These are phyloP conservation scores for Anastatus disparis DNA, from an alignment of 1,140 invertebrate species.

Conservation along the genomic window DNA sequence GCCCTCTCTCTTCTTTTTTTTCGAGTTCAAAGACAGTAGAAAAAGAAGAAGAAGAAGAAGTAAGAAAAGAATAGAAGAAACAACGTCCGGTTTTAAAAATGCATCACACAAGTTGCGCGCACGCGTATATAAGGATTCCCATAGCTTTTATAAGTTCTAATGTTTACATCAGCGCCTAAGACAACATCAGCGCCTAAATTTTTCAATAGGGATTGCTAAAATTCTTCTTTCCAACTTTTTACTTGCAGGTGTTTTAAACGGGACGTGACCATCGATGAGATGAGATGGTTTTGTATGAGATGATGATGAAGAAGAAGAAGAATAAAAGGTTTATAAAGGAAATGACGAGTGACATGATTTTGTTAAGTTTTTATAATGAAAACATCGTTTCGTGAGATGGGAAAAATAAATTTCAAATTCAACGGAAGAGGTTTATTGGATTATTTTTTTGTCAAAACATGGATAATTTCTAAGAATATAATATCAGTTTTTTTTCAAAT, in stretches of 20 bases:
- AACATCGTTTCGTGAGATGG: too few species aligned
- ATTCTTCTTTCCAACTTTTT: not conserved
- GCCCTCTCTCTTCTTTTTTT: not conserved
- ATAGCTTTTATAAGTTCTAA: too few species aligned
- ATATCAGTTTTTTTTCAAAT: too few species aligned
- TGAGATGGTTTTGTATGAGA: not conserved
- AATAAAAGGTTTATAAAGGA: too few species aligned
- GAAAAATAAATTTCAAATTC: too few species aligned
- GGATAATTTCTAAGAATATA: too few species aligned
- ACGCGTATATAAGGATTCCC: not conserved
- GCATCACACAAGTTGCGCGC: not conserved
- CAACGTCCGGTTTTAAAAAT: slow-evolving; percentile 12
- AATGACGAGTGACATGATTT: not conserved
- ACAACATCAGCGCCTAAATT: slow-evolving; percentile 25
- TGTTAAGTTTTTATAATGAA: too few species aligned
- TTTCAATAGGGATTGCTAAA: too few species aligned
- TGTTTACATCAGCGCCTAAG: slow-evolving; percentile 34
- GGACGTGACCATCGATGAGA: not conserved
- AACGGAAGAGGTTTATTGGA: too few species aligned
- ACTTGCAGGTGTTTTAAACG: slow-evolving; percentile 12
- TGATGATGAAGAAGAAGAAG: not conserved
- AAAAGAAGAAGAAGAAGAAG: slow-evolving; percentile 14
- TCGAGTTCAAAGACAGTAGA: not conserved
- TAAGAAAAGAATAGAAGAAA: not conserved
- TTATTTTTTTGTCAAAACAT: too few species aligned